Percentiles rank a stretch among this genome's conserved stretches.
Conservation (phyloP, 1,140 invertebrate species). For the Danaus plexippus region DNA sequence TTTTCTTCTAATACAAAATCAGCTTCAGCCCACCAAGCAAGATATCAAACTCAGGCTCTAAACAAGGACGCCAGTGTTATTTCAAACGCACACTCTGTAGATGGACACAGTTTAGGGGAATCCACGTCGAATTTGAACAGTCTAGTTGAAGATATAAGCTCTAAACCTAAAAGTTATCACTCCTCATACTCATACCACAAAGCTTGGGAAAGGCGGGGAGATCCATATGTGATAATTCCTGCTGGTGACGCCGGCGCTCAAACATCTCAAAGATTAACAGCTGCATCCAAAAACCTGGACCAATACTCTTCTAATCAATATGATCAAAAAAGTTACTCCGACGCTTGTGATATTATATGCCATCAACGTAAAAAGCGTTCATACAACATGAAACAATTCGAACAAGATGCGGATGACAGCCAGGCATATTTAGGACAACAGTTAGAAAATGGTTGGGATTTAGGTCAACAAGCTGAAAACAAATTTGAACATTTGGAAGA, state of each 20-base stretch:
- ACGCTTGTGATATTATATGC: conserved; percentile 41
- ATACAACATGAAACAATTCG: conserved; percentile 23
- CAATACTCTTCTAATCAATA: conserved; percentile 32
- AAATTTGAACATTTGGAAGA: conserved; percentile 3
- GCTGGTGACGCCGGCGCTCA: conserved; percentile 23
- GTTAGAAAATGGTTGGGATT: conserved; percentile 1
- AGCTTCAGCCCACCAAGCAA: conserved; percentile 27
- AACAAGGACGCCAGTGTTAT: conserved; percentile 13
- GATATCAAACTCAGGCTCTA: conserved; percentile 22
- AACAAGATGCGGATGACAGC: conserved; percentile 2
- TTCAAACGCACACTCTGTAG: conserved; percentile 5
- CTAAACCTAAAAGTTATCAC: conserved; percentile 65
- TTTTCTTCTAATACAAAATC: conserved; percentile 21
- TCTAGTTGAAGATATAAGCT: conserved; percentile 29
- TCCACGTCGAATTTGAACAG: conserved; percentile 28
- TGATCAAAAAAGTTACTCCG: conserved; percentile 23
- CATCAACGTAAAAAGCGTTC: conserved; percentile 44
- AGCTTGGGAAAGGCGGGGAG: conserved; percentile 67
- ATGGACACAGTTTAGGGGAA: conserved; percentile 10
- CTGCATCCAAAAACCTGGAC: conserved; percentile 28
- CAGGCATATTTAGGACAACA: conserved; percentile 11
- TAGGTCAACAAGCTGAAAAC: conserved; percentile 12
- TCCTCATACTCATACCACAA: conserved; percentile 69
- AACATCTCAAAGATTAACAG: conserved; percentile 39
- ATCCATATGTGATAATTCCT: conserved; percentile 65